Evolutionary conservation across 2,888 invertebrate genomes (phyloP).

Genomic region (Oeneis ivallda): DNA sequence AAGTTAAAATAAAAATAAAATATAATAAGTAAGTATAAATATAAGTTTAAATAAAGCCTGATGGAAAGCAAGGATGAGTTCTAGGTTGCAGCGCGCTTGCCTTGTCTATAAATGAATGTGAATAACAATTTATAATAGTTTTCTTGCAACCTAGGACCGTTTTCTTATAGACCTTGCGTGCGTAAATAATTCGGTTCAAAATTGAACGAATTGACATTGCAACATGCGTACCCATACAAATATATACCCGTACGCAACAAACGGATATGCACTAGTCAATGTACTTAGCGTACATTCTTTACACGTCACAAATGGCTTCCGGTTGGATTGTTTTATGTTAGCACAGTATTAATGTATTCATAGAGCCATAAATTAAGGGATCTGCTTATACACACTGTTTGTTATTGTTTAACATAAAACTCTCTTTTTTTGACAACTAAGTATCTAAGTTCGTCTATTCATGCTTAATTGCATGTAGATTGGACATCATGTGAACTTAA

Average conservation of each 20-base stretch:
- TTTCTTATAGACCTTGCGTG: neutral
- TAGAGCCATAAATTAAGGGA: conserved; percentile 46
- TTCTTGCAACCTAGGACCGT: neutral
- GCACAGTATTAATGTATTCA: conserved; percentile 57
- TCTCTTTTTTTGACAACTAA: neutral
- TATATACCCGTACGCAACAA: conserved; percentile 61
- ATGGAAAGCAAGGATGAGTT: too few species aligned
- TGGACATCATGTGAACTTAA: too few species aligned
- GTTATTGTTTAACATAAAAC: neutral
- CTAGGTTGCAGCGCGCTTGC: too few species aligned
- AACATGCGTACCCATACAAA: neutral
- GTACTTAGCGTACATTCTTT: conserved; percentile 52
- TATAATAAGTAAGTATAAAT: too few species aligned
- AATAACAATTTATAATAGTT: neutral
- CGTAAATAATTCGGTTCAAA: conserved; percentile 36
- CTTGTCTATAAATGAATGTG: too few species aligned
- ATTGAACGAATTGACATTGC: conserved; percentile 12
- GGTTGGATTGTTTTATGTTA: conserved; percentile 59
- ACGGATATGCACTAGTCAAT: conserved; percentile 63
- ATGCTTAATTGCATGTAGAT: too few species aligned
- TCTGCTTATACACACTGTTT: neutral
- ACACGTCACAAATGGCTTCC: conserved; percentile 69
- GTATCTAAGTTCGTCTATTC: neutral
- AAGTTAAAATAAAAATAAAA: too few species aligned
- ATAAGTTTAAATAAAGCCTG: too few species aligned